Evolutionary conservation across 2,113 vertebrate species (phyloP), one percentile per base, ranked within the genome.

Genomic region (Hippocampus guttulatus): DNA sequence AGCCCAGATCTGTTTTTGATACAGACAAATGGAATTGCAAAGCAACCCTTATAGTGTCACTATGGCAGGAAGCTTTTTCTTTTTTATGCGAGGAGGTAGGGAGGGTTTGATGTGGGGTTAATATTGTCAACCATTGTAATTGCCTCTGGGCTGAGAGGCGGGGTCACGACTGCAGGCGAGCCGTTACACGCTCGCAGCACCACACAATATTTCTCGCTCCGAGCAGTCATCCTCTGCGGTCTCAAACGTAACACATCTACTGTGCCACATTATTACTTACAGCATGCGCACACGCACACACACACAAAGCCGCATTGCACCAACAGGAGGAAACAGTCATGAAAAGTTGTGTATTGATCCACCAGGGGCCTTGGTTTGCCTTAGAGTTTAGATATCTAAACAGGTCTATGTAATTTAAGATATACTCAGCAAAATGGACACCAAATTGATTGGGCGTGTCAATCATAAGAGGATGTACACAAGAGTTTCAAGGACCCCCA

Each of bases 191-290:
- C 73, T 74, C 74, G 74, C 69, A 67, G 77, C 45, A 43, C 66
- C 75, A 75, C 84, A 79, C 83, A 83, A 87, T 88, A 88, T 84
- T 80, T 89, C 85, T 84, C 70, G 72, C 87, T 86, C 76, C 67
- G 83, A 86, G 79, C 82, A 76, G 74, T 47, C 67, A 33, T 75
- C 73, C 70, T 68, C 70, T 79, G 75, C 83, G 81, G 86, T 85
- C 83, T 79, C 27, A 76, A 75, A 84, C 40, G 86, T 87, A 81
- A 90, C 71, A 86, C 82, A 82, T 75, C 74, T 78, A 81, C 71
- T 68, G 70, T 77, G 63, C 20, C 0, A 71, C 58, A 80, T 87
- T 83, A 84, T 82, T 83, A 81, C 81, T 80, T 51, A 68, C 30
- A 61, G 76, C 45, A 69, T 25, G 5, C 54, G 70, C 33, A 38